These are phyloP conservation scores for Pterophyllum scalare DNA, from an alignment of 2,113 vertebrate species.

Conservation along the genomic window DNA sequence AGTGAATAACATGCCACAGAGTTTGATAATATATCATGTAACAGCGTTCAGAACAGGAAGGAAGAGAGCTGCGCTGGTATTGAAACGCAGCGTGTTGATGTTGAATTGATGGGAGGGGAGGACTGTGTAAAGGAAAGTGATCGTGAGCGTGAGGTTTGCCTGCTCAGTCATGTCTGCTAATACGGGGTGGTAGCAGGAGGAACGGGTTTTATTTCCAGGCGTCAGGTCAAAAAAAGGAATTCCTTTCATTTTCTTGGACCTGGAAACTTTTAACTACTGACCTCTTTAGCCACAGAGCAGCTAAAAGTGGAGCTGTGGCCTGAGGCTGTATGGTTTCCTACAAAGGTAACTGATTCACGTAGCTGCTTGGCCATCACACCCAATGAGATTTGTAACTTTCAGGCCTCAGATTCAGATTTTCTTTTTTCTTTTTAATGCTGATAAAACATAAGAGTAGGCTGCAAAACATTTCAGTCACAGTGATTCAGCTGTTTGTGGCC, in stretches of 20 bases:
- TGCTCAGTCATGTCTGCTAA: not conserved
- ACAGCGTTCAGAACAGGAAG: not conserved
- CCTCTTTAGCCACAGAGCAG: slow-evolving; percentile 23
- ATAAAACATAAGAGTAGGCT: not conserved
- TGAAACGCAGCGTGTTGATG: not conserved
- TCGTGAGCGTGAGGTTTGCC: not conserved
- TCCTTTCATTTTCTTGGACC: slow-evolving; percentile 38
- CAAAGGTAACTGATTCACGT: not conserved
- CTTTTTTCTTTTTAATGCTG: too few relatives aligned
- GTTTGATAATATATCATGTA: not conserved
- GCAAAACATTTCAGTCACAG: not conserved
- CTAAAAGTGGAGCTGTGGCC: slow-evolving; percentile 23
- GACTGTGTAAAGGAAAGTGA: not conserved
- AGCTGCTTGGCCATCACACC: not conserved
- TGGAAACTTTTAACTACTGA: slow-evolving; percentile 21
- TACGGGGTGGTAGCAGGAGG: not conserved
- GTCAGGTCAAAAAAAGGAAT: slow-evolving; percentile 17
- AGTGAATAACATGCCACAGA: not conserved
- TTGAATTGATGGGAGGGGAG: not conserved
- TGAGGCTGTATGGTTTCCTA: not conserved
- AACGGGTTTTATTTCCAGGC: slow-evolving; percentile 9
- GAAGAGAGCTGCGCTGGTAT: not conserved
- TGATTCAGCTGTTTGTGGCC: not conserved
- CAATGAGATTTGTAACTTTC: not conserved
- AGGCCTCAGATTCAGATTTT: not conserved